Percentiles rank a stretch among this genome's conserved stretches.
Evolutionary conservation across 2,888 invertebrate genomes (phyloP).

Genomic region (Cremastinae sp.): DNA sequence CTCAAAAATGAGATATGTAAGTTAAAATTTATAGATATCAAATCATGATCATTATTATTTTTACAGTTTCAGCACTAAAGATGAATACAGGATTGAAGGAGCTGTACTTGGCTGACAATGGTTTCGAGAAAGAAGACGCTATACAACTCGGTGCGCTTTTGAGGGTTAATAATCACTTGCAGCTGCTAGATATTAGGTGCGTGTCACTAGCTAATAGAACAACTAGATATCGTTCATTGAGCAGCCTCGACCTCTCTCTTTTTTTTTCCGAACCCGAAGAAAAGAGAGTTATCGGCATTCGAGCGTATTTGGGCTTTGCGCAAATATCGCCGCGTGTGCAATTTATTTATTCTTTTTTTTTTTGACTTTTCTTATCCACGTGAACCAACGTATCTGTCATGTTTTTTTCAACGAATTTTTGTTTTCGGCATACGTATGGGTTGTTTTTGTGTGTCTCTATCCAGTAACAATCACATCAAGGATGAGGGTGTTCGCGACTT

Average conservation of each 20-base stretch:
- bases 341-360: slow-evolving; percentile 4
- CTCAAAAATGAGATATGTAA: no score
- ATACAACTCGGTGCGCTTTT: slow-evolving; percentile 89
- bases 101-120: slow-evolving; percentile 92
- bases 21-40: neutral
- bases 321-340: slow-evolving; percentile 1
- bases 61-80: slow-evolving; percentile 88
- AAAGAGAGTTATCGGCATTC: slow-evolving; percentile 6
- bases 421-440: slow-evolving; percentile 27
- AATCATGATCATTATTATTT: slow-evolving; percentile 1
- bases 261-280: neutral
- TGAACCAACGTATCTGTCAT: slow-evolving; percentile 9
- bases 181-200: slow-evolving; percentile 91
- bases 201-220: slow-evolving; percentile 77
- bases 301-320: slow-evolving; percentile 19
- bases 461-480: slow-evolving; percentile 83
- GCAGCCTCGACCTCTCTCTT: slow-evolving; percentile 18
- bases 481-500: slow-evolving; percentile 88
- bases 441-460: slow-evolving; percentile 62
- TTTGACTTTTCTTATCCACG: slow-evolving; percentile 2
- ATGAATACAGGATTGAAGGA: slow-evolving; percentile 89
- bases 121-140: slow-evolving; percentile 88
- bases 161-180: slow-evolving; percentile 87
- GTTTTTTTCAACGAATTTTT: slow-evolving; percentile 23
- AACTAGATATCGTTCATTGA: slow-evolving; percentile 73